Conservation (phyloP, 2,797 vertebrate species). For the Parauchenoglanis ngamensis region DNA sequence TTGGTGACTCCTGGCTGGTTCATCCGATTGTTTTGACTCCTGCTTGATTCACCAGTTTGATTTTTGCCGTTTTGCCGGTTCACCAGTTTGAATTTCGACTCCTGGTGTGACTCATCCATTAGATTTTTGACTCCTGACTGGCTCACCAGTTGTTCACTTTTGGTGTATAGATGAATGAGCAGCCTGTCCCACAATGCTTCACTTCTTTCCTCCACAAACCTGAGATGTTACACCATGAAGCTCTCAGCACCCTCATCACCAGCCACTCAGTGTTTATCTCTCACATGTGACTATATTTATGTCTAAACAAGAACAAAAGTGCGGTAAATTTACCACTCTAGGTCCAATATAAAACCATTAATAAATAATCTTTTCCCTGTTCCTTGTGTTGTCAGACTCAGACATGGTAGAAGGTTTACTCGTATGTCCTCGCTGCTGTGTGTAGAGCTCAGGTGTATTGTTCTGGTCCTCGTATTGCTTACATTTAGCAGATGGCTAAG, state of each 20-base stretch:
- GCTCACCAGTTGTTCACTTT: neutral
- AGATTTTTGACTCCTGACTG: neutral
- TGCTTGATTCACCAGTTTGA: neutral
- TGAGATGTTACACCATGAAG: neutral
- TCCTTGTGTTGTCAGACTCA: neutral
- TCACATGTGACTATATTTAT: neutral
- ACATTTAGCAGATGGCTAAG: constrained; percentile 14
- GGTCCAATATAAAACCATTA: neutral
- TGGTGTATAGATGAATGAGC: neutral
- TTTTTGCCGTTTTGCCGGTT: no score
- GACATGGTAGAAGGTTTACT: neutral
- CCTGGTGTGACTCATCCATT: neutral
- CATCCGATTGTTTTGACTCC: neutral
- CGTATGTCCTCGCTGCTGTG: neutral
- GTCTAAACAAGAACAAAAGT: neutral
- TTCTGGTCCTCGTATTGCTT: constrained; percentile 8
- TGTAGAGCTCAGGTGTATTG: neutral
- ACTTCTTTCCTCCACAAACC: neutral
- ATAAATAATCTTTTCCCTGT: neutral
- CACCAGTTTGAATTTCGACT: neutral
- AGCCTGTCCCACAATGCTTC: neutral
- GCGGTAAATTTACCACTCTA: neutral
- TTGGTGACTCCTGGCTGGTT: neutral
- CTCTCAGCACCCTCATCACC: neutral
- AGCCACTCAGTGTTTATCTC: neutral